Base-by-base conservation (phyloP, 2,113 vertebrate species). In the Engraulis encrasicolus region DNA sequence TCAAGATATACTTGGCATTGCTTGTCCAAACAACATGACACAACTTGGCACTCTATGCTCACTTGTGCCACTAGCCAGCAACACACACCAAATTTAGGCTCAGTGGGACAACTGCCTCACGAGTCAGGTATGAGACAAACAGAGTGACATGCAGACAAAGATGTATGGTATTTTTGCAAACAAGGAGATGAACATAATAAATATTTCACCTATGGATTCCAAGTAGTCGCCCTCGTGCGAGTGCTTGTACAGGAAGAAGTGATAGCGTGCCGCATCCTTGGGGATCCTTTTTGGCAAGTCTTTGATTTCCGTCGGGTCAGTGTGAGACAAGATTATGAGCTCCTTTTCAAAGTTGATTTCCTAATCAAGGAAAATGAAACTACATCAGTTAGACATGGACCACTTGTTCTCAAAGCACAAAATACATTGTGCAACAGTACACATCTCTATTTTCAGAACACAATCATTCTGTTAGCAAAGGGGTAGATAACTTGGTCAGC, bases 221-320 rank as follows among this genome's bases (percentile, higher is more conserved):
- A 97, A 91, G 85, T 95, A 95, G 90, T 97, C 96, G 85, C 96
- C 96, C 93, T 97, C 96, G 19, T 97, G 95, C 18, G 94, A 92
- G 85, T 97, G 96, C 71, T 96, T 97, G 87, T 95, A 97, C 48
- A 96, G 93, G 91, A 97, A 97, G 89, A 97, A 97, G 89, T 97
- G 96, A 82, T 97, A 97, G 15, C 96, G 96, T 0, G 96, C 96
- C 48, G 96, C 93, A 78, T 97, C 96, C 91, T 96, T 97, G 36
- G 96, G 96, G 92, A 97, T 94, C 90, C 96, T 94, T 90, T 95
- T 95, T 86, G 96, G 96, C 93, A 97, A 94, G 86, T 97, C 96
- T 87, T 95, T 96, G 40, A 97, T 81, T 85, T 97, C 96, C 78
- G 96, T 97, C 85, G 93, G 92, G 85, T 94, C 87, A 2, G 95